Conservation (phyloP, 2,113 vertebrate species). For the Vicugna pacos region DNA sequence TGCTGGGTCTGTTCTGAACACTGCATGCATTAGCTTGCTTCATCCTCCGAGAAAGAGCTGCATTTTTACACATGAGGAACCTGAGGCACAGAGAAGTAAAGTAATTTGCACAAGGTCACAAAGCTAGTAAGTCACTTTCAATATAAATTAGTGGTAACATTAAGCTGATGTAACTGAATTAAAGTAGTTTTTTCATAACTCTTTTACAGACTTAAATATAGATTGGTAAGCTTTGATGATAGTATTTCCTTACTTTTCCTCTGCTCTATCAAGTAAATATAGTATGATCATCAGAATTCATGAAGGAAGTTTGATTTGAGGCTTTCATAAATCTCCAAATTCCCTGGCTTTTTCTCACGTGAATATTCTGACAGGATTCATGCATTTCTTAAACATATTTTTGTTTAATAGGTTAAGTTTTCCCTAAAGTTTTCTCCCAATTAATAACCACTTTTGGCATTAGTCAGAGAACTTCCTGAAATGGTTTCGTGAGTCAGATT, state of each 20-base stretch:
- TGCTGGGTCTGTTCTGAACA: not conserved
- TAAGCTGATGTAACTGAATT: not conserved
- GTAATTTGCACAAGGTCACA: not conserved
- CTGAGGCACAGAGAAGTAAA: not conserved
- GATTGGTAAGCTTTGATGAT: not conserved
- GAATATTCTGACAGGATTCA: constrained; percentile 19
- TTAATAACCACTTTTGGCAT: constrained; percentile 1
- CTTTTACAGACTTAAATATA: constrained; percentile 21
- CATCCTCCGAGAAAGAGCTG: not conserved
- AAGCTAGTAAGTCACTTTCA: not conserved
- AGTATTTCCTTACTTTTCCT: not conserved
- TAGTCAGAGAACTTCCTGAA: not conserved
- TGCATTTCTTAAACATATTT: constrained; percentile 53
- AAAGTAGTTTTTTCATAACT: not conserved
- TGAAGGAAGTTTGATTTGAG: constrained; percentile 32
- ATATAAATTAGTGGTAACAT: not conserved
- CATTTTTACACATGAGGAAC: not conserved
- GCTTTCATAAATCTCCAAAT: constrained; percentile 37
- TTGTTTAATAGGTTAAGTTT: not conserved
- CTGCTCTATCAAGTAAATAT: not conserved
- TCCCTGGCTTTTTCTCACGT: not conserved
- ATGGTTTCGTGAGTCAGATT: constrained; percentile 26
- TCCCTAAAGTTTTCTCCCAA: not conserved
- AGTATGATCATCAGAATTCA: constrained; percentile 13
- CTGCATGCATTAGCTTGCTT: not conserved